Evolutionary conservation across 2,113 vertebrate species (phyloP).

Genomic region (Entomyzon cyanotis): DNA sequence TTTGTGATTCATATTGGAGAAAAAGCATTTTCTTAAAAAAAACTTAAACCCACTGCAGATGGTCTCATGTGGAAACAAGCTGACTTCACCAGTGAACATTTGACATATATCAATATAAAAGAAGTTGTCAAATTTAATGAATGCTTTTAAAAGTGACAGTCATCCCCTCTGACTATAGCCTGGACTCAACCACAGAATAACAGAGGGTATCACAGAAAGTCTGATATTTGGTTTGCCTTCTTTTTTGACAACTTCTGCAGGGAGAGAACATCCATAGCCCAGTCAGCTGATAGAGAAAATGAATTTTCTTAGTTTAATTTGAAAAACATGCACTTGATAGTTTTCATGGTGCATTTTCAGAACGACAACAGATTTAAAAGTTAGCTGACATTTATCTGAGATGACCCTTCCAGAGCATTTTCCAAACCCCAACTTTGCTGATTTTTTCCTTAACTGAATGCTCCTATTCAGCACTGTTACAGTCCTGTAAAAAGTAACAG

Average conservation of each 20-base stretch:
- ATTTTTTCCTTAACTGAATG: neutral
- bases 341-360: neutral
- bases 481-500: neutral
- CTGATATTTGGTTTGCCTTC: neutral
- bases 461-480: neutral
- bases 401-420: neutral
- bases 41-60: neutral
- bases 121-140: neutral
- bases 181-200: neutral
- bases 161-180: neutral
- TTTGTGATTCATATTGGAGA: neutral
- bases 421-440: neutral
- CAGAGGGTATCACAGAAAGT: neutral
- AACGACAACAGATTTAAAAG: neutral
- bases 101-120: neutral
- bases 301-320: neutral
- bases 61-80: neutral
- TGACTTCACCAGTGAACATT: neutral
- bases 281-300: neutral
- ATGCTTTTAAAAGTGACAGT: neutral
- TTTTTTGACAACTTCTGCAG: neutral
- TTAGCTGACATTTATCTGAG: neutral
- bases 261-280: neutral
- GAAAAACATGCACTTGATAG: neutral
- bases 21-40: neutral